Percentiles rank a stretch among this genome's conserved stretches.
phyloP scores from a whole-genome alignment of 1,140 invertebrate genomes.

The Micrasema longulum region DNA sequence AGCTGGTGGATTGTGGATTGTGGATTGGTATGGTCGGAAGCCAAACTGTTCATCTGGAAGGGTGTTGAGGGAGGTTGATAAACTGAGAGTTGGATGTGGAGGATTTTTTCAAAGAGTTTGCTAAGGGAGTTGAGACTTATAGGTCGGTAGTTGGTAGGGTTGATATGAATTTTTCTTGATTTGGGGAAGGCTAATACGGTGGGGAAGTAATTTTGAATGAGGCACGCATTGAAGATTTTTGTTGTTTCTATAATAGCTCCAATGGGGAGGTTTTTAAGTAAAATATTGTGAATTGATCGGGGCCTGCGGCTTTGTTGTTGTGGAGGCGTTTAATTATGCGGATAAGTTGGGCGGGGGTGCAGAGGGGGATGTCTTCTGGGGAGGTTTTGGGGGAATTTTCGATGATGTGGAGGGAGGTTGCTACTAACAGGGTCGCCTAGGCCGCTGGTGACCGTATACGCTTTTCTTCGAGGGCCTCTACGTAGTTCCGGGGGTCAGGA shows the following conservation, averaged over 20 bases:
- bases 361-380: neutral
- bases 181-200: neutral
- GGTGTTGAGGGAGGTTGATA: neutral
- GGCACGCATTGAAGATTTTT: neutral
- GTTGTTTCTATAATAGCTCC: too few species aligned
- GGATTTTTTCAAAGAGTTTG: neutral
- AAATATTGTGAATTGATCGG: neutral
- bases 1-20: neutral
- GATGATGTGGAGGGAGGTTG: neutral
- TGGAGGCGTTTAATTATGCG: neutral
- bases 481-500: too few species aligned
- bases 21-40: neutral
- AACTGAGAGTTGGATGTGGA: neutral
- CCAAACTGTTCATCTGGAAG: neutral
- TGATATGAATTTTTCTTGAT: neutral
- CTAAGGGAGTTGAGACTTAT: neutral
- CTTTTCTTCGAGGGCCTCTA: too few species aligned
- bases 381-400: neutral
- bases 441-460: neutral
- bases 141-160: neutral
- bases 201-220: neutral
- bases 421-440: neutral
- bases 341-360: neutral
- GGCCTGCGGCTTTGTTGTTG: neutral
- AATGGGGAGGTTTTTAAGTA: neutral